These are phyloP conservation scores for Siniperca undulata DNA, from an alignment of 2,797 vertebrate genomes.

Conservation along the genomic window DNA sequence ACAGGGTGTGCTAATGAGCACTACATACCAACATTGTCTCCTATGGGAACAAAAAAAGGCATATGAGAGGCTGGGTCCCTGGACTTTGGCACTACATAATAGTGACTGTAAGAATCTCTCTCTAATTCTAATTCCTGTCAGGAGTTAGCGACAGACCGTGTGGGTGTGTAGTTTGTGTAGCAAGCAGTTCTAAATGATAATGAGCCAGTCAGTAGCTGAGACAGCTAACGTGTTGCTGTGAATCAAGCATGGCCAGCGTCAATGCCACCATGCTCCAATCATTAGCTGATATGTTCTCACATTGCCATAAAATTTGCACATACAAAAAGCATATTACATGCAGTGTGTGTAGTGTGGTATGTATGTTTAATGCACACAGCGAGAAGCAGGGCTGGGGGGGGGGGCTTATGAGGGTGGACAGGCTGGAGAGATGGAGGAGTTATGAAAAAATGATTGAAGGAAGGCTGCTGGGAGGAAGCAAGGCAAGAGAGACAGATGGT, in stretches of 20 bases:
- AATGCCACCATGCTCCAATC: constrained; percentile 44
- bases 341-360: background rate
- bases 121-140: constrained; percentile 74
- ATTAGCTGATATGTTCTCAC: constrained; percentile 50
- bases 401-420: constrained; percentile 61
- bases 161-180: constrained; percentile 72
- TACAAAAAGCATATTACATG: constrained; percentile 24
- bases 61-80: constrained; percentile 46
- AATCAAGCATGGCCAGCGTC: constrained; percentile 56
- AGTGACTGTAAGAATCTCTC: constrained; percentile 63
- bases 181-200: constrained; percentile 74
- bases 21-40: constrained; percentile 73
- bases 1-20: constrained; percentile 76
- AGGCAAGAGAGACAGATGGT: constrained; percentile 77
- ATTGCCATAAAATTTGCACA: constrained; percentile 35
- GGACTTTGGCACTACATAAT: constrained; percentile 64
- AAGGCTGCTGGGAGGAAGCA: constrained; percentile 64
- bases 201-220: constrained; percentile 68
- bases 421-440: constrained; percentile 73
- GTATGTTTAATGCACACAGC: constrained; percentile 64
- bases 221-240: constrained; percentile 44
- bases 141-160: constrained; percentile 61
- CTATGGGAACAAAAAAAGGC: constrained; percentile 65
- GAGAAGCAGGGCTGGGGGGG: constrained; percentile 17
- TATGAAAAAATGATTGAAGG: constrained; percentile 81